Percentiles rank a stretch among this genome's conserved stretches.
These are phyloP conservation scores for Ecliptopera silaceata DNA, from an alignment of 2,888 invertebrate genomes.

Conservation along the genomic window DNA sequence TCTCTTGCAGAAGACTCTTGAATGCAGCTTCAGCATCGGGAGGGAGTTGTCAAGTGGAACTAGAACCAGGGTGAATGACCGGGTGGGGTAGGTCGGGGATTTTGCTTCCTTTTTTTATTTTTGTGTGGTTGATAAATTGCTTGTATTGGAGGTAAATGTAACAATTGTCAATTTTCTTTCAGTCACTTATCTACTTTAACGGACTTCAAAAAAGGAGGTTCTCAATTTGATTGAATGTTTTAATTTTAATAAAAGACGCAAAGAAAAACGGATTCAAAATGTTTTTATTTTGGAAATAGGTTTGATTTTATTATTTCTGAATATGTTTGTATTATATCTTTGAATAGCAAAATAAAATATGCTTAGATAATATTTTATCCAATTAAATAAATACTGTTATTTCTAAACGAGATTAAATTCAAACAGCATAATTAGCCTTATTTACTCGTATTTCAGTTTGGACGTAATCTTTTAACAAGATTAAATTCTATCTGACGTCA, in stretches of 20 bases:
- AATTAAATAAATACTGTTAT: not conserved
- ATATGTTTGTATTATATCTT: too few relatives aligned
- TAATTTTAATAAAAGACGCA: too few relatives aligned
- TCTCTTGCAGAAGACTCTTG: slow-evolving; percentile 54
- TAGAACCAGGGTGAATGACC: slow-evolving; percentile 38
- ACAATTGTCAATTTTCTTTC: too few relatives aligned
- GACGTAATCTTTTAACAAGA: slow-evolving; percentile 12
- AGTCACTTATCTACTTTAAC: too few relatives aligned
- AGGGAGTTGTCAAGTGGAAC: slow-evolving; percentile 45
- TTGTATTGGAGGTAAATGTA: not conserved
- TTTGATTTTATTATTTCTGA: too few relatives aligned
- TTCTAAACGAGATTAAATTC: slow-evolving; percentile 5
- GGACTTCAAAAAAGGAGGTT: too few relatives aligned
- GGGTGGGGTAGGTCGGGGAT: slow-evolving; percentile 46
- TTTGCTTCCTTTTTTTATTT: slow-evolving; percentile 13
- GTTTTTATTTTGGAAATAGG: too few relatives aligned
- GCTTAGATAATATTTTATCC: not conserved
- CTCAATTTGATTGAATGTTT: too few relatives aligned
- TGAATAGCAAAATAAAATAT: too few relatives aligned
- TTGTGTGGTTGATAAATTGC: not conserved
- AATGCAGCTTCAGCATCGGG: slow-evolving; percentile 51
- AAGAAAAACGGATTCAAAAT: too few relatives aligned
- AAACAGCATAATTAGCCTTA: slow-evolving; percentile 1
- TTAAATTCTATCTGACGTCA: slow-evolving; percentile 4
- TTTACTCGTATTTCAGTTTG: slow-evolving; percentile 11